Evolutionary conservation across 2,888 invertebrate genomes (phyloP).

Genomic region (Temnothorax rugatulus): DNA sequence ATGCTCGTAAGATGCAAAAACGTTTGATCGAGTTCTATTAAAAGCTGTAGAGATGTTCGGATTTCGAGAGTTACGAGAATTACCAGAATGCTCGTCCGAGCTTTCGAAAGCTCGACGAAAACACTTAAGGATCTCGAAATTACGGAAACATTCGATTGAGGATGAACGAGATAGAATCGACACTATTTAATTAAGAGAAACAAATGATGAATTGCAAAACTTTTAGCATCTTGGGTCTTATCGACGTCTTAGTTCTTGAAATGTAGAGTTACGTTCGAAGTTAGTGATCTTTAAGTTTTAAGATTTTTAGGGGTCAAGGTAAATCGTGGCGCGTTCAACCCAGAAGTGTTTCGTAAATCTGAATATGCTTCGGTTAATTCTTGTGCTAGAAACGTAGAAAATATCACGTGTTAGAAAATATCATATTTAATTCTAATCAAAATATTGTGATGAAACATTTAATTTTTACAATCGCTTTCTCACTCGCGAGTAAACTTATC

Average conservation of each 20-base stretch:
- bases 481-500: background rate
- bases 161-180: background rate
- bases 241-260: background rate
- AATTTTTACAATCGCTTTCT: background rate
- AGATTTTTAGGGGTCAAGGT: background rate
- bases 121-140: background rate
- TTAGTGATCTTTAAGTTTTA: background rate
- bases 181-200: slow-evolving; percentile 1
- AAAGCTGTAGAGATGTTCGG: background rate
- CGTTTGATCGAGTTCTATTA: background rate
- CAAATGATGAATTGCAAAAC: slow-evolving; percentile 21
- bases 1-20: slow-evolving; percentile 4
- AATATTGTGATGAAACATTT: background rate
- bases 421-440: background rate
- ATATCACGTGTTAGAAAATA: too few relatives aligned
- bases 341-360: background rate
- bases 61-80: background rate
- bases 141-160: slow-evolving; percentile 4
- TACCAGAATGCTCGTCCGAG: background rate
- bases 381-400: background rate
- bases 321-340: background rate
- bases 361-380: background rate
- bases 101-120: background rate
- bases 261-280: background rate
- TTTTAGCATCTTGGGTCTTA: background rate